Base-by-base conservation (phyloP, 2,797 vertebrate species). In the Typhlichthys subterraneus region DNA sequence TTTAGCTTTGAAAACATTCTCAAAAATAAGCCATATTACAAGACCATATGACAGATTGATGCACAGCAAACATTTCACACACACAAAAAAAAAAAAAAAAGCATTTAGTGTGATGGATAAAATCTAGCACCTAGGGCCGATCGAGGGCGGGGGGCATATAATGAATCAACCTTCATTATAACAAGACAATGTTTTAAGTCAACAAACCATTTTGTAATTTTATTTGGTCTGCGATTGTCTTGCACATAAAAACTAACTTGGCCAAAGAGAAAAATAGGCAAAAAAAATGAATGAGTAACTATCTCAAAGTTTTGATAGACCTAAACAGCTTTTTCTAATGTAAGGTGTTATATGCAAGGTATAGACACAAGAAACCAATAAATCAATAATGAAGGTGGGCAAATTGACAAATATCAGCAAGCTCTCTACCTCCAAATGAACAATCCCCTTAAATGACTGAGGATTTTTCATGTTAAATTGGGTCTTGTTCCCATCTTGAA, bases 191-290 rank as follows among this genome's bases (percentile, higher is more conserved):
- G 64, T 76, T 71, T 83, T 85, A 76, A 82, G 77, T 88, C 89
- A 87, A 84, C 87, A 89, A 87, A 90, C 85, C 87, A 88, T 29
- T 29, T 29, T 29, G 84, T 81, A 73, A 63, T 69, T 73, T 82
- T 72, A 86, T 86, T 85, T 85, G 84, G 86, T 84, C 84, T 92
- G 88, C 65, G 88, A 93, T 92, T 91, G 90, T 91, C 91, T 90
- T 88, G 89, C 88, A 81, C 83, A 88, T 83, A 69, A 59, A 87
- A 85, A 84, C 66, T 67, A 84, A 83, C 61, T 77, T 82, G 69
- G 77, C 67, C 8, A 77, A 82, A 71, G 73, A 73, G 54, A 63
- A 7, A 54, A 55, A 63, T 17, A 46, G 51, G 17, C 61, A 73
- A 67, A 23, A 61, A 71, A 57, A 76, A 66, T 61, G 72, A 11